Percentiles rank a stretch among this genome's conserved stretches.
These are phyloP conservation scores for Drosophila trichaetosa DNA, from an alignment of 2,888 invertebrate genomes.

Conservation along the genomic window DNA sequence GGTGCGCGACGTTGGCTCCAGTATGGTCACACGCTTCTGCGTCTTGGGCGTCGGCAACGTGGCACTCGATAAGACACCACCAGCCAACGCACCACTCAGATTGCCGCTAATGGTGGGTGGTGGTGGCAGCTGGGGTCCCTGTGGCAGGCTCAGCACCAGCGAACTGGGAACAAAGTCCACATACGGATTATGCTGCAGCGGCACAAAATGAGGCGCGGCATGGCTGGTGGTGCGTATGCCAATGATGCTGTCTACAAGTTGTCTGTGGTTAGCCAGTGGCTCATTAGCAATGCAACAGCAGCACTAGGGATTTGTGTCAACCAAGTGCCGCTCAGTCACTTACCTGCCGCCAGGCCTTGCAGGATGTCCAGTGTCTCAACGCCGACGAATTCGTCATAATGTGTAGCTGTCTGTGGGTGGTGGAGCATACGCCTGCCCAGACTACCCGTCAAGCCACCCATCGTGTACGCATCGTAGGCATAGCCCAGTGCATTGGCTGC, in stretches of 20 bases:
- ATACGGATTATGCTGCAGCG: conserved; percentile 80
- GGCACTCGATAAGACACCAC: conserved; percentile 30
- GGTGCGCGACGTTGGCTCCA: conserved; percentile 83
- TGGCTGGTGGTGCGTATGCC: conserved; percentile 82
- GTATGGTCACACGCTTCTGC: conserved; percentile 84
- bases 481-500: conserved; percentile 63
- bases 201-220: conserved; percentile 64
- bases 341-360: conserved; percentile 84
- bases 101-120: conserved; percentile 72
- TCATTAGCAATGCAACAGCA: conserved; percentile 5
- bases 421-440: conserved; percentile 71
- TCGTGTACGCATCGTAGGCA: conserved; percentile 76
- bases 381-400: conserved; percentile 82
- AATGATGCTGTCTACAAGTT: conserved; percentile 83
- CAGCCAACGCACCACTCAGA: conserved; percentile 50
- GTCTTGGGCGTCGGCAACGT: conserved; percentile 81
- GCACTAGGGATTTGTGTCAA: not conserved
- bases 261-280: conserved; percentile 14
- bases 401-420: conserved; percentile 62
- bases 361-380: conserved; percentile 84
- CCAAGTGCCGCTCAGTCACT: conserved; percentile 27
- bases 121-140: conserved; percentile 39
- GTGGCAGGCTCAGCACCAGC: conserved; percentile 59
- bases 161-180: conserved; percentile 74
- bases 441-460: conserved; percentile 77